Percentiles rank a stretch among this genome's conserved stretches.
These are phyloP conservation scores for Leucoptera coffeella DNA, from an alignment of 2,888 invertebrate species.

Conservation along the genomic window DNA sequence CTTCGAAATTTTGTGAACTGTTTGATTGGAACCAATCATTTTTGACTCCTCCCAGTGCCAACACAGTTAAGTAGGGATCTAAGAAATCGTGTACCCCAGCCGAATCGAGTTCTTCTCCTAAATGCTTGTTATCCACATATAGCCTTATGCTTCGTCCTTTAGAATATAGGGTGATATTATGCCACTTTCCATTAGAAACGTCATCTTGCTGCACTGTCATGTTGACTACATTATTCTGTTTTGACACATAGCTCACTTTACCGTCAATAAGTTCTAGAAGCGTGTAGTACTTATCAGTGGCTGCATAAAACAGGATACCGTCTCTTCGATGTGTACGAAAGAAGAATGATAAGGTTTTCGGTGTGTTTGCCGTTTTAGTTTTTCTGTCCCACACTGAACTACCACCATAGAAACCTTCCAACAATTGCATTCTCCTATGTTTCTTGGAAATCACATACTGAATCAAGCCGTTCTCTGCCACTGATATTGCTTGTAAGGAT, in stretches of 20 bases:
- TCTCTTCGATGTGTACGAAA: constrained; percentile 74
- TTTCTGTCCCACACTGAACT: constrained; percentile 62
- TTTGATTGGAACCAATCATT: constrained; percentile 53
- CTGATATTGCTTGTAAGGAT: constrained; percentile 73
- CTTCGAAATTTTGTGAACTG: constrained; percentile 67
- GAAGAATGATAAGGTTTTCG: constrained; percentile 70
- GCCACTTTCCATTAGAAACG: constrained; percentile 82
- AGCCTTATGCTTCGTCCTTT: constrained; percentile 65
- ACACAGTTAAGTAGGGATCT: constrained; percentile 78
- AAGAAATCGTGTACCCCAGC: constrained; percentile 87
- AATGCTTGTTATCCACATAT: constrained; percentile 61
- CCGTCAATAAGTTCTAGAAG: constrained; percentile 72
- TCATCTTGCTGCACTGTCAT: constrained; percentile 63
- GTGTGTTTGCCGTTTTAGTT: constrained; percentile 34
- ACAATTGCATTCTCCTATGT: constrained; percentile 78
- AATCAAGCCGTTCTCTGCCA: constrained; percentile 72
- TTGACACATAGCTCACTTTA: constrained; percentile 72
- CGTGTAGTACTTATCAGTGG: constrained; percentile 83
- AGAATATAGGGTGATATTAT: constrained; percentile 73
- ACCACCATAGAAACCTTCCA: constrained; percentile 73
- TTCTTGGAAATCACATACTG: constrained; percentile 77
- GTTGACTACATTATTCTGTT: constrained; percentile 71
- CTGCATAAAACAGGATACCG: constrained; percentile 80
- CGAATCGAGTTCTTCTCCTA: constrained; percentile 81
- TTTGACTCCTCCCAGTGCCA: constrained; percentile 75